These are phyloP conservation scores for Alosa alosa DNA, from an alignment of 2,113 vertebrate genomes.

Conservation along the genomic window DNA sequence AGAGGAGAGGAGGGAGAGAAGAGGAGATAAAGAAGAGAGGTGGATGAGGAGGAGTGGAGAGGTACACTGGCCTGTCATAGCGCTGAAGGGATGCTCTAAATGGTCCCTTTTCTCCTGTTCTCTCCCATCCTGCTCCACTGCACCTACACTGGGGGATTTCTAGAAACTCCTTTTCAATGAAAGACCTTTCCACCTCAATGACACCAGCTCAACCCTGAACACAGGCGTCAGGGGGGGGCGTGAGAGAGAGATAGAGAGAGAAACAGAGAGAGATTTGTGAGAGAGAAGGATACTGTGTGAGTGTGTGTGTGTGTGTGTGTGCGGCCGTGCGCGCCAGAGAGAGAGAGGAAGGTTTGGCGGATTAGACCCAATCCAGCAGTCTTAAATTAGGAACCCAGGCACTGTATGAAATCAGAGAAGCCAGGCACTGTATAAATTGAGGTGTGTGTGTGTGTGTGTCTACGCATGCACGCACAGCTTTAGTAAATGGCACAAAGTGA, in stretches of 20 bases:
- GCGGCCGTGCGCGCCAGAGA: background rate
- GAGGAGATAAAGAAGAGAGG: too few relatives aligned
- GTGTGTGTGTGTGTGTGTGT: background rate
- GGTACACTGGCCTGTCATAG: too few relatives aligned
- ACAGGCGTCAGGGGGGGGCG: background rate
- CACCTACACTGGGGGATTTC: background rate
- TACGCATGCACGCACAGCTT: background rate
- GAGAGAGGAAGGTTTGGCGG: background rate
- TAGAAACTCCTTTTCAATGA: background rate
- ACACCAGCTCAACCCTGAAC: background rate
- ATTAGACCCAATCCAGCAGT: background rate
- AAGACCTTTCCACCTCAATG: background rate
- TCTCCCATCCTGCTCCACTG: background rate
- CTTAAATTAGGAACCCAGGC: background rate
- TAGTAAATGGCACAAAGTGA: background rate
- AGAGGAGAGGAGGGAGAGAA: background rate
- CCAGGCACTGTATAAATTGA: too few relatives aligned
- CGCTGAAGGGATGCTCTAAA: too few relatives aligned
- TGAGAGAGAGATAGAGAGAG: background rate
- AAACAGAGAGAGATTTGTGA: background rate
- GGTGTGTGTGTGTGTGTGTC: background rate
- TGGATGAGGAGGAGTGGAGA: background rate
- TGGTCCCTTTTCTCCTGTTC: too few relatives aligned
- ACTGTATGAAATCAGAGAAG: too few relatives aligned
- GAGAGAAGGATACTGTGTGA: background rate